Evolutionary conservation across 2,113 vertebrate genomes (phyloP).

Genomic region (Synchiropus splendidus): DNA sequence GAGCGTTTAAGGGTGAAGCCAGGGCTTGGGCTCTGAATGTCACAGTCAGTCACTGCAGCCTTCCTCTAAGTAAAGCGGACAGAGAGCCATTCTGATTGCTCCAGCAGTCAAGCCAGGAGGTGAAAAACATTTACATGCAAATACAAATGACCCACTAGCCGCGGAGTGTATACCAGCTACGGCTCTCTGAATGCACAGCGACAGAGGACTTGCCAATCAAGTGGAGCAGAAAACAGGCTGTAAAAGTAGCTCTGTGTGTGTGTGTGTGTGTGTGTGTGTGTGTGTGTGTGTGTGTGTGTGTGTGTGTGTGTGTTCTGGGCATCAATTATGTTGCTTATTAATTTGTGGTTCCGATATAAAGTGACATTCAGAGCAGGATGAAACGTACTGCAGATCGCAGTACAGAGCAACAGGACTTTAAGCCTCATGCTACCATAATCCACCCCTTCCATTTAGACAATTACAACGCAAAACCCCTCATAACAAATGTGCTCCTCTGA

Average conservation of each 20-base stretch:
- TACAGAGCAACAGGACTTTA: conserved; percentile 34
- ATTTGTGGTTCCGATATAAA: conserved; percentile 18
- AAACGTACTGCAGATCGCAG: conserved; percentile 35
- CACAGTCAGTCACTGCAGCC: conserved; percentile 50
- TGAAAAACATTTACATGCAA: conserved; percentile 70
- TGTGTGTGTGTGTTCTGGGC: no score
- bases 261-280: no score
- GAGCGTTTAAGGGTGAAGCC: conserved; percentile 33
- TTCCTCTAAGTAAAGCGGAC: conserved; percentile 56
- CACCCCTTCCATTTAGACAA: neutral
- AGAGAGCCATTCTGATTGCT: conserved; percentile 59
- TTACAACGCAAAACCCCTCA: neutral
- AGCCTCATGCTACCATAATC: conserved; percentile 19
- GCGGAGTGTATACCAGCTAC: conserved; percentile 32
- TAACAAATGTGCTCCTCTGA: neutral
- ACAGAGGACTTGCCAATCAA: conserved; percentile 47
- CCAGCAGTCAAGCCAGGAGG: conserved; percentile 51
- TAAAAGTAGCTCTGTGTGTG: no score
- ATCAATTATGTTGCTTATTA: conserved; percentile 37
- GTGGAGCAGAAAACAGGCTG: conserved; percentile 27
- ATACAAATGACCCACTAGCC: conserved; percentile 57
- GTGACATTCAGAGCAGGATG: conserved; percentile 25
- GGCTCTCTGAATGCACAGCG: conserved; percentile 39
- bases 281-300: conserved; percentile 35
- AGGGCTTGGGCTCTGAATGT: conserved; percentile 46